These are phyloP conservation scores for Thera britannica DNA, from an alignment of 2,888 invertebrate genomes.

Conservation along the genomic window DNA sequence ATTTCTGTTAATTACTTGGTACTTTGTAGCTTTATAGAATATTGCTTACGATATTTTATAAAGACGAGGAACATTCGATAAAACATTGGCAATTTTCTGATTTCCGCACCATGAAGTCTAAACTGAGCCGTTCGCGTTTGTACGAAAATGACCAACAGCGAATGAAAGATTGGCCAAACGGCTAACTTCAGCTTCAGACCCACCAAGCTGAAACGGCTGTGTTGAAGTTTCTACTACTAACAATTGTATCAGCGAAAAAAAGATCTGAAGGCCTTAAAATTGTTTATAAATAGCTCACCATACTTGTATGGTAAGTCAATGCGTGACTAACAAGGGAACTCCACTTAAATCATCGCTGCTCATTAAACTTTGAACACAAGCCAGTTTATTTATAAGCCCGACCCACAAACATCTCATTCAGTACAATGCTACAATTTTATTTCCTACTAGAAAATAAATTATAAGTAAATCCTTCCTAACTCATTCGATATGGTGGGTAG, in stretches of 20 bases:
- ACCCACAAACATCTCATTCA: slow-evolving; percentile 67
- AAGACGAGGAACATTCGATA: too few species aligned
- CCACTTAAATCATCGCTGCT: slow-evolving; percentile 61
- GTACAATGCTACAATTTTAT: slow-evolving; percentile 53
- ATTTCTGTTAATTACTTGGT: slow-evolving; percentile 31
- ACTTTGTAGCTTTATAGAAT: background rate
- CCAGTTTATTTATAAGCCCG: slow-evolving; percentile 65
- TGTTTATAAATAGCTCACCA: slow-evolving; percentile 38
- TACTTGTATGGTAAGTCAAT: slow-evolving; percentile 15
- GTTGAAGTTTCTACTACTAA: background rate
- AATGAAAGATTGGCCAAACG: too few species aligned
- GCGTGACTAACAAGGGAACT: slow-evolving; percentile 62
- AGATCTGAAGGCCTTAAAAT: background rate
- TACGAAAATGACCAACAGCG: too few species aligned
- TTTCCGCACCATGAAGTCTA: too few species aligned
- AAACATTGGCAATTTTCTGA: too few species aligned
- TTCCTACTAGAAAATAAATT: slow-evolving; percentile 59
- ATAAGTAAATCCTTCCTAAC: slow-evolving; percentile 82
- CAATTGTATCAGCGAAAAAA: background rate
- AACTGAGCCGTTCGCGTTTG: too few species aligned
- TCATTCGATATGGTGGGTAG: slow-evolving; percentile 81
- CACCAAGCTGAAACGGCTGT: too few species aligned
- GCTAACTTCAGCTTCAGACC: too few species aligned
- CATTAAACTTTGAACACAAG: slow-evolving; percentile 51
- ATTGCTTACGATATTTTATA: too few species aligned